Evolutionary conservation across 2,797 vertebrate genomes (phyloP), one percentile per base, ranked within the genome.

Genomic region (Myripristis jacobus): DNA sequence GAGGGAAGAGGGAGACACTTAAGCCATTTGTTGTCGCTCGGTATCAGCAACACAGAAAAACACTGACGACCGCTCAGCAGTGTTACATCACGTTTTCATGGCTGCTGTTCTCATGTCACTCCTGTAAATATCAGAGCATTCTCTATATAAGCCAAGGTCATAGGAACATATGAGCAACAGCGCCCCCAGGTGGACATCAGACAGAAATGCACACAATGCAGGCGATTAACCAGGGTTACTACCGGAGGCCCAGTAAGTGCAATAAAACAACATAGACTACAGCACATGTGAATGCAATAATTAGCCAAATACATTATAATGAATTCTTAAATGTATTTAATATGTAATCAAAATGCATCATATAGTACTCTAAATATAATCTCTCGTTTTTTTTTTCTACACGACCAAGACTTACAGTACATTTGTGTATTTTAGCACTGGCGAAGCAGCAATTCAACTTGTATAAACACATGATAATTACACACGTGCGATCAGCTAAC

Each of bases 231-330:
- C 84, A 88, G 85, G 83, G 86, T 87, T 82, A 57, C 54, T 58
- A 62, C 11, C 59, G 57, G 63, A 84, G 70, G 78, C 72, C 72
- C 73, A 77, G 67, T 75, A 34, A 75, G 62, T 87, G 89, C 88
- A 92, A 90, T 89, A 91, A 89, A 52, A 68, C 57, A 70, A 54
- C 44, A 38, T 53, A 82, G 73, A 89, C 50, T 73, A 82, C 60
- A 84, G 82, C 86, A 88, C 83, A 92, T 2, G 27, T 64, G 25
- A 88, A 90, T 84, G 91, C 92, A 93, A 92, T 93, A 91, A 92
- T 70, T 80, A 92, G 69, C 83, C 82, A 79, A 86, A 75, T 72
- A 50, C n/a, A 52, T 70, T 24, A 52, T n/a, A 70, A 73, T 62
- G 7, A 64, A 79, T 70, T 48, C 68, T 69, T 82, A 75, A 6